A percentile compares a stretch with the other conserved stretches of the same genome.
Conservation (phyloP, 2,113 vertebrate species). For the cat (Felis catus) region DNA sequence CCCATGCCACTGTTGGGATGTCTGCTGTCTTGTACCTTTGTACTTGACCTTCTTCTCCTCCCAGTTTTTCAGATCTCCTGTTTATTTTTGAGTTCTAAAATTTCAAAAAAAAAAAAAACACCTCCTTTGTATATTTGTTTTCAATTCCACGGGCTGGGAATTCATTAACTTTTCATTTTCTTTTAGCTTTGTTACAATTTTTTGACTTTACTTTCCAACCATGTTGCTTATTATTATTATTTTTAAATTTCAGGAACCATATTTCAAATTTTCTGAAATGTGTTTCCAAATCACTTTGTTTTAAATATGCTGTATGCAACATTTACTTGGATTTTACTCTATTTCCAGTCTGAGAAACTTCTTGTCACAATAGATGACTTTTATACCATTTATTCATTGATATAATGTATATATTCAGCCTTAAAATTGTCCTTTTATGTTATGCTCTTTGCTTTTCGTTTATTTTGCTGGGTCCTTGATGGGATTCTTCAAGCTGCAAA, state of each 20-base stretch:
- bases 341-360: neutral
- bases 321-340: neutral
- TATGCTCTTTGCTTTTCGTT: neutral
- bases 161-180: neutral
- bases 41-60: neutral
- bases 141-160: neutral
- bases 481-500: neutral
- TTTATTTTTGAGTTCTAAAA: neutral
- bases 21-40: neutral
- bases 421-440: neutral
- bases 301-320: neutral
- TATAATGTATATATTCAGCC: neutral
- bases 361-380: neutral
- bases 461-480: neutral
- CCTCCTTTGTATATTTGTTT: neutral
- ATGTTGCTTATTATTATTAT: neutral
- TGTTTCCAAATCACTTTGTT: neutral
- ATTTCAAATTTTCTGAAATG: neutral
- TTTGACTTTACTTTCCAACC: neutral
- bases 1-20: neutral
- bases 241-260: neutral
- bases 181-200: constrained; percentile 1
- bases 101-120: neutral
- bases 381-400: neutral
- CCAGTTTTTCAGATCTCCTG: neutral